Evolutionary conservation across 2,888 invertebrate genomes (phyloP).

Genomic region (Xestobium rufovillosum): DNA sequence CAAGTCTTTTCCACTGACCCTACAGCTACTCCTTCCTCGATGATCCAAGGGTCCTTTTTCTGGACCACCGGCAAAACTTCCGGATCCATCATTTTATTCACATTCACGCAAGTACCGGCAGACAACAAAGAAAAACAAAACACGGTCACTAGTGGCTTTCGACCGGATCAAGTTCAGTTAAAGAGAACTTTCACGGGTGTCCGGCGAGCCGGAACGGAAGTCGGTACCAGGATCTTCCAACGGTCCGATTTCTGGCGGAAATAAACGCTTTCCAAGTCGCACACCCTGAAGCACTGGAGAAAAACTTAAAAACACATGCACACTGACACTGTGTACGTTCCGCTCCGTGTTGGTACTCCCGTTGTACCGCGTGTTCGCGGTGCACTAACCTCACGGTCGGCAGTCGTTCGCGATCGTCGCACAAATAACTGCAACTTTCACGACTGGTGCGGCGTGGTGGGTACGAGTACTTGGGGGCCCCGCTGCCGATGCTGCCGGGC

Average conservation of each 20-base stretch:
- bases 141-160: no score
- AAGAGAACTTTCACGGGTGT: conserved; percentile 6
- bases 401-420: no score
- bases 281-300: not conserved
- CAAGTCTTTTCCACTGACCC: conserved; percentile 46
- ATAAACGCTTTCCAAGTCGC: not conserved
- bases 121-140: not conserved
- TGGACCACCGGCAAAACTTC: conserved; percentile 39
- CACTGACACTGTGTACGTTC: not conserved
- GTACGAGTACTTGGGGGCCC: not conserved
- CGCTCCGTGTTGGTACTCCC: conserved; percentile 16
- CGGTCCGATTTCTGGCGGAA: conserved; percentile 3
- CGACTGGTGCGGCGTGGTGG: not conserved
- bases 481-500: no score
- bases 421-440: conserved; percentile 3
- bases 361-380: conserved; percentile 27
- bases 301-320: no score
- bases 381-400: conserved; percentile 37
- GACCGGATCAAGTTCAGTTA: no score
- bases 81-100: conserved; percentile 32
- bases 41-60: conserved; percentile 40
- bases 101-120: conserved; percentile 9
- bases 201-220: conserved; percentile 15
- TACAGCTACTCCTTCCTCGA: no score
- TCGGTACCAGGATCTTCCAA: not conserved